Evolutionary conservation across 1,140 invertebrate species (phyloP).

Genomic region (Riptortus pedestris): DNA sequence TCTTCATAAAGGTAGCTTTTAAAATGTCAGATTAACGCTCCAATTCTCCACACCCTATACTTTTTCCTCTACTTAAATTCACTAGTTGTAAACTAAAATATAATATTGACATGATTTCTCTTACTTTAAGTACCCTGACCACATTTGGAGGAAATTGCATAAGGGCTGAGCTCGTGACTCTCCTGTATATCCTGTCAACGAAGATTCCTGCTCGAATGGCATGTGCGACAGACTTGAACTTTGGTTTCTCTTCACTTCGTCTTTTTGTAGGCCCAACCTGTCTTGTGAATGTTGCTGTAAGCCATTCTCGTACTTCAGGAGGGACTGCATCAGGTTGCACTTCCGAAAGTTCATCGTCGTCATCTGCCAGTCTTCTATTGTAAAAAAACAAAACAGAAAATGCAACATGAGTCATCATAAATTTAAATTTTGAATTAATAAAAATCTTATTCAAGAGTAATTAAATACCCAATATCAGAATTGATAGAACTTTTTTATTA

Average conservation of each 20-base stretch:
- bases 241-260: slow-evolving; percentile 67
- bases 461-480: no score
- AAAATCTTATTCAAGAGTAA: slow-evolving; percentile 23
- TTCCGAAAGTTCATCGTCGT: slow-evolving; percentile 88
- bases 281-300: slow-evolving; percentile 93
- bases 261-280: slow-evolving; percentile 64
- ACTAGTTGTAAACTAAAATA: no score
- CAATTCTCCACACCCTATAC: no score
- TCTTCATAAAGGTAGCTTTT: no score
- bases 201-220: slow-evolving; percentile 95
- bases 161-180: slow-evolving; percentile 71
- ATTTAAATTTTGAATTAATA: slow-evolving; percentile 15
- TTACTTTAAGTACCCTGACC: slow-evolving; percentile 76
- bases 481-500: no score
- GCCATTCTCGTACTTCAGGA: slow-evolving; percentile 90
- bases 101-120: no score
- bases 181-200: slow-evolving; percentile 88
- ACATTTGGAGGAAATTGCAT: slow-evolving; percentile 86
- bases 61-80: no score
- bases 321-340: slow-evolving; percentile 93
- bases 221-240: slow-evolving; percentile 92
- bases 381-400: slow-evolving; percentile 5
- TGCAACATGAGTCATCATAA: no score
- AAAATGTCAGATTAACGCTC: no score
- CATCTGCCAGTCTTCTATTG: slow-evolving; percentile 61